Evolutionary conservation across 1,140 invertebrate genomes (phyloP).

Genomic region (Aplysia californica): DNA sequence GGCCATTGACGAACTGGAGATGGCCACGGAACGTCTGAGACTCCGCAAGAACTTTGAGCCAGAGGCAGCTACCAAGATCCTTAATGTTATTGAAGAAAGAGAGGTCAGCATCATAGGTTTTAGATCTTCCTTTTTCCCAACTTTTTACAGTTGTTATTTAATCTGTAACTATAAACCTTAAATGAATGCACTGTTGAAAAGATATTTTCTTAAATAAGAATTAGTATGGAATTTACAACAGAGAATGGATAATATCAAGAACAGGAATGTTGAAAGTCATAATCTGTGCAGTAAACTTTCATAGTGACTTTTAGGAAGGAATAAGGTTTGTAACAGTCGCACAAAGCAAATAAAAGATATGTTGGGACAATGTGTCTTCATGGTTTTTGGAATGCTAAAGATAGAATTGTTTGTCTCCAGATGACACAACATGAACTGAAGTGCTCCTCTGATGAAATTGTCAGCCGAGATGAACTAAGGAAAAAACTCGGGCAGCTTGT

Average conservation of each 20-base stretch:
- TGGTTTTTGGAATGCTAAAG: too few relatives aligned
- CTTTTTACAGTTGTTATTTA: background rate
- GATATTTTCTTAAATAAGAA: too few relatives aligned
- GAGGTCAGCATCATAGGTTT: constrained; percentile 67
- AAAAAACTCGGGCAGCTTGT: constrained; percentile 71
- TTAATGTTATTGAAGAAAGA: constrained; percentile 65
- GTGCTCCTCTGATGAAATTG: constrained; percentile 60
- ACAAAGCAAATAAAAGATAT: too few relatives aligned
- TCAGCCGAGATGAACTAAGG: constrained; percentile 62
- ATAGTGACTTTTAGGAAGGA: too few relatives aligned
- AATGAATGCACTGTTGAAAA: too few relatives aligned
- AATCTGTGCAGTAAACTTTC: too few relatives aligned
- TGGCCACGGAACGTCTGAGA: constrained; percentile 78
- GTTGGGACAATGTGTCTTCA: too few relatives aligned
- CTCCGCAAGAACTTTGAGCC: constrained; percentile 69
- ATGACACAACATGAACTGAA: constrained; percentile 46
- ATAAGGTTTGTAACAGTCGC: too few relatives aligned
- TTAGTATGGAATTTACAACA: too few relatives aligned
- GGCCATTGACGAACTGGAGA: constrained; percentile 79
- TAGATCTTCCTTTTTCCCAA: background rate
- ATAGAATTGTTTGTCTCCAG: constrained; percentile 38
- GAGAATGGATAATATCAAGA: too few relatives aligned
- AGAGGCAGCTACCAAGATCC: constrained; percentile 48
- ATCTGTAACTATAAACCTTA: too few relatives aligned
- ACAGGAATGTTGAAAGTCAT: too few relatives aligned